These are phyloP conservation scores for Xestia rhomboidea DNA, from an alignment of 2,888 invertebrate species.

Conservation along the genomic window DNA sequence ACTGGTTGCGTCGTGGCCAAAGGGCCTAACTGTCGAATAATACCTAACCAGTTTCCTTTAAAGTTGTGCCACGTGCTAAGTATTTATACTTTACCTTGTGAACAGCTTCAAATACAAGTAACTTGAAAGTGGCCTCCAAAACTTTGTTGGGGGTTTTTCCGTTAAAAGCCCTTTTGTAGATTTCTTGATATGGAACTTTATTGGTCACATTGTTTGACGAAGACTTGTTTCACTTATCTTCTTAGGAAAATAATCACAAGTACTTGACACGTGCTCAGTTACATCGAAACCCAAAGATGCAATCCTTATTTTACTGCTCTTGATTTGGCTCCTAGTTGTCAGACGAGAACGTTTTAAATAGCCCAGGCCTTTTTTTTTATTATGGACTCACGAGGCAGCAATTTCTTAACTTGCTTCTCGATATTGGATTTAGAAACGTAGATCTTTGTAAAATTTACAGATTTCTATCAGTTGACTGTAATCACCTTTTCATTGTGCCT, in stretches of 20 bases:
- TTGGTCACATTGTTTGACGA: constrained; percentile 43
- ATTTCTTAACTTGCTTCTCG: background rate
- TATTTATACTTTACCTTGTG: constrained; percentile 31
- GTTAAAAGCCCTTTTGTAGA: constrained; percentile 45
- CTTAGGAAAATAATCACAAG: background rate
- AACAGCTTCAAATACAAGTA: constrained; percentile 50
- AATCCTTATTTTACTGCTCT: background rate
- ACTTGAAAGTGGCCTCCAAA: constrained; percentile 52
- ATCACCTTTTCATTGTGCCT: constrained; percentile 1
- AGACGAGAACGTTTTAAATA: background rate
- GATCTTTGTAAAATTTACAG: no score
- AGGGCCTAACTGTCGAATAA: background rate
- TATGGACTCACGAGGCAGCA: background rate
- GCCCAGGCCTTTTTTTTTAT: background rate
- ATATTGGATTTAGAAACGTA: background rate
- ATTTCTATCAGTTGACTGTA: background rate
- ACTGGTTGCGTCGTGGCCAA: background rate
- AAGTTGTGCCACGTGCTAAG: constrained; percentile 25
- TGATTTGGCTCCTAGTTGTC: background rate
- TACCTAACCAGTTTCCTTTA: background rate
- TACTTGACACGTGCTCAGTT: background rate
- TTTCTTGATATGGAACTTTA: constrained; percentile 47
- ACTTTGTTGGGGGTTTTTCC: constrained; percentile 35
- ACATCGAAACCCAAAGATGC: background rate
- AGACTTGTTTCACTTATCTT: background rate